A percentile compares a stretch with the other conserved stretches of the same genome.
Evolutionary conservation across 2,113 vertebrate species (phyloP).

Genomic region (Hydropotes inermis): DNA sequence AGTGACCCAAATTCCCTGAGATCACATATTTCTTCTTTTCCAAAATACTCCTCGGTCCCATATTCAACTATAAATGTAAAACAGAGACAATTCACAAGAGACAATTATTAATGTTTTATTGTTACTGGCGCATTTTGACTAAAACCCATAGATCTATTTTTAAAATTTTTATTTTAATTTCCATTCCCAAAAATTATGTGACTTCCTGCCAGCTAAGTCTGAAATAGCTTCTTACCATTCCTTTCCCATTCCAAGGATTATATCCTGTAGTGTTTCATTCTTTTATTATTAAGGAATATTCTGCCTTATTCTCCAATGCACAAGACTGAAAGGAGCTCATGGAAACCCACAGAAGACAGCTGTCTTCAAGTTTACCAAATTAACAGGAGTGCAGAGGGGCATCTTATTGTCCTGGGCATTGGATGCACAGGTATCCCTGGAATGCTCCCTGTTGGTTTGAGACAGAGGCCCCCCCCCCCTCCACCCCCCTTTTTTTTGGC

Average conservation of each 20-base stretch:
- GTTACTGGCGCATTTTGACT: conserved; percentile 58
- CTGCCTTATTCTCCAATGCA: neutral
- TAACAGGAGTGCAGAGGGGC: no score
- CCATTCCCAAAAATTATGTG: conserved; percentile 56
- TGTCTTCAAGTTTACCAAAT: neutral
- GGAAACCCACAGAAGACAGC: neutral
- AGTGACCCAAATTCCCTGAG: conserved; percentile 29
- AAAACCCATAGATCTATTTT: conserved; percentile 52
- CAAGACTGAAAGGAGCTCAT: neutral
- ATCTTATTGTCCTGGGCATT: neutral
- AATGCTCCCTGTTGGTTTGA: neutral
- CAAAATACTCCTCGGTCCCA: neutral
- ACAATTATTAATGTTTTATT: conserved; percentile 59
- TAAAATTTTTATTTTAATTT: conserved; percentile 74
- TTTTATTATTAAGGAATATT: conserved; percentile 14
- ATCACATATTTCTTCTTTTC: neutral
- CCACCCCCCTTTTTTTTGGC: no score
- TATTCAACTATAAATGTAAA: conserved; percentile 37
- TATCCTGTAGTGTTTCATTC: conserved; percentile 48
- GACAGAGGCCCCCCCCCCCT: no score
- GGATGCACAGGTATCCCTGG: neutral
- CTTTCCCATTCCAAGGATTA: conserved; percentile 32
- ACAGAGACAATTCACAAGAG: conserved; percentile 48
- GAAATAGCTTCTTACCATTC: conserved; percentile 68
- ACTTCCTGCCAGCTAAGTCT: conserved; percentile 72